A percentile compares a stretch with the other conserved stretches of the same genome.
Conservation (phyloP, 2,888 invertebrate genomes). For the Alviniconcha strummeri region DNA sequence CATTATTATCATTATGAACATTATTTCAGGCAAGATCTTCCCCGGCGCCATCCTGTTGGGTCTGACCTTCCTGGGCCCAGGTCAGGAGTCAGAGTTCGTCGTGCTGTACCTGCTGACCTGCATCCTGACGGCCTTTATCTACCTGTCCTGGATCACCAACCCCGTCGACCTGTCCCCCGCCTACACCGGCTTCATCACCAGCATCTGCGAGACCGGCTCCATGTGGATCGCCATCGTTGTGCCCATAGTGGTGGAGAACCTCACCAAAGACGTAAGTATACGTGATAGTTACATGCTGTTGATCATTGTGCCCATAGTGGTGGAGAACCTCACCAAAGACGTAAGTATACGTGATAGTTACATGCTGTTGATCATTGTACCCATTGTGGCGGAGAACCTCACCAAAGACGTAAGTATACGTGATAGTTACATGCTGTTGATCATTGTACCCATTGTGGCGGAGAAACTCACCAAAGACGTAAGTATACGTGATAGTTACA, state of each 20-base stretch:
- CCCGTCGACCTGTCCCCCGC: conserved; percentile 67
- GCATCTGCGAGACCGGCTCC: conserved; percentile 64
- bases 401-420: neutral
- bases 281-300: too few relatives aligned
- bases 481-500: conserved; percentile 16
- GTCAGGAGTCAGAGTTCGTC: conserved; percentile 50
- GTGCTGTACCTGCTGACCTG: conserved; percentile 48
- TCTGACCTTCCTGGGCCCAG: conserved; percentile 56
- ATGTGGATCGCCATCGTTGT: conserved; percentile 66
- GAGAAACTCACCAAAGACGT: conserved; percentile 57
- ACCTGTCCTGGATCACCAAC: conserved; percentile 63
- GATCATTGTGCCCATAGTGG: conserved; percentile 35
- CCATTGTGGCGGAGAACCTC: too few relatives aligned
- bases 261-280: conserved; percentile 53
- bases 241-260: conserved; percentile 58
- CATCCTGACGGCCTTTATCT: conserved; percentile 54
- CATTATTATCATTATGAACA: too few relatives aligned
- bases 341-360: conserved; percentile 35
- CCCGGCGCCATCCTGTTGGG: conserved; percentile 55
- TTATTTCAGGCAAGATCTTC: conserved; percentile 51
- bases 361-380: too few relatives aligned
- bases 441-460: conserved; percentile 36
- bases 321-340: conserved; percentile 49
- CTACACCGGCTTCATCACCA: conserved; percentile 66
- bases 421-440: too few relatives aligned